Evolutionary conservation across 2,888 invertebrate genomes (phyloP).

Genomic region (Branchellion lobata): DNA sequence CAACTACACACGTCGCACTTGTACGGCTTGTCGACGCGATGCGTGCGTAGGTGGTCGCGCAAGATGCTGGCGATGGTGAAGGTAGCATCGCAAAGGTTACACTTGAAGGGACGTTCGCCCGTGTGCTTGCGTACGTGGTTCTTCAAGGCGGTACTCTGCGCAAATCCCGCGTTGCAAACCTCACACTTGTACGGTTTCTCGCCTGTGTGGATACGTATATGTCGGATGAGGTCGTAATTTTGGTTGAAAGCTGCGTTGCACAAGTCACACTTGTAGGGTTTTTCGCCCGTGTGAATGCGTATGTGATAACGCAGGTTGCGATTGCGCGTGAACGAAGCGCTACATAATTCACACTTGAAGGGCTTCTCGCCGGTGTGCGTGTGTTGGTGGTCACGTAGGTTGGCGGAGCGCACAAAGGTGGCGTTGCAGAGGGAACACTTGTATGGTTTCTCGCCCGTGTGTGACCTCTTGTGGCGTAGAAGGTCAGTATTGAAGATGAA

Average conservation of each 20-base stretch:
- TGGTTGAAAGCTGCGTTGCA: slow-evolving; percentile 41
- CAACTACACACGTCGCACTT: background rate
- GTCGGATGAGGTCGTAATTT: slow-evolving; percentile 26
- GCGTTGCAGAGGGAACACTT: slow-evolving; percentile 8
- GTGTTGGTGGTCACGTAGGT: slow-evolving; percentile 1
- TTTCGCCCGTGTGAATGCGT: slow-evolving; percentile 41
- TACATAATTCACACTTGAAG: slow-evolving; percentile 41
- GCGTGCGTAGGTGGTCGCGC: background rate
- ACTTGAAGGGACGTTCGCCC: background rate
- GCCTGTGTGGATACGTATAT: slow-evolving; percentile 37
- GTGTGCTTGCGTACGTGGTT: slow-evolving; percentile 8
- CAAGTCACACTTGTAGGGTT: slow-evolving; percentile 44
- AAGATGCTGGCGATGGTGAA: background rate
- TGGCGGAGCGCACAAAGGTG: slow-evolving; percentile 11
- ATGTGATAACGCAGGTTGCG: slow-evolving; percentile 35
- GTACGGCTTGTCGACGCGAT: background rate
- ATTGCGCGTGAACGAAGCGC: slow-evolving; percentile 30
- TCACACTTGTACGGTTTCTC: slow-evolving; percentile 39
- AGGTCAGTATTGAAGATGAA: slow-evolving; percentile 34
- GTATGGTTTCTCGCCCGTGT: background rate
- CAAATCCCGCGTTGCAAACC: background rate
- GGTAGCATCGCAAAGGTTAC: background rate
- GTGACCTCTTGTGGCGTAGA: slow-evolving; percentile 9
- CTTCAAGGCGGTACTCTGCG: background rate
- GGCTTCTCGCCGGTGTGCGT: slow-evolving; percentile 42